Evolutionary conservation across 2,113 vertebrate species (phyloP).

Genomic region (Amphiprion percula): DNA sequence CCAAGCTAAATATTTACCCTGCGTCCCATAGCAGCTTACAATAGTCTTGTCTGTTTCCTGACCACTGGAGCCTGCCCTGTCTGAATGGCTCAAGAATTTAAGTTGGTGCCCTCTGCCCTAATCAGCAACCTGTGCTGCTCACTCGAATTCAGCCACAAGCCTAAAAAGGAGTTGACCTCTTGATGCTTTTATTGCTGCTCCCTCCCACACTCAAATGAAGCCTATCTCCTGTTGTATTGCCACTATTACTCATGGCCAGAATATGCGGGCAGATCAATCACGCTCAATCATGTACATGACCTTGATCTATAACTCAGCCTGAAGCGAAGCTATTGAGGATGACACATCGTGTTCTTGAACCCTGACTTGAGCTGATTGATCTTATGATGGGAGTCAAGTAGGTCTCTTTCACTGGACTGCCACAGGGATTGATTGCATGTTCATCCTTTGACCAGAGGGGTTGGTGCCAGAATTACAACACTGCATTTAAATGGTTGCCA

Average conservation of each 20-base stretch:
- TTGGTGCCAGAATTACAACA: slow-evolving; percentile 59
- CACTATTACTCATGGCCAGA: slow-evolving; percentile 79
- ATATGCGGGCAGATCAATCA: slow-evolving; percentile 80
- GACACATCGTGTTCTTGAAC: slow-evolving; percentile 72
- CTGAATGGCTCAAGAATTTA: slow-evolving; percentile 71
- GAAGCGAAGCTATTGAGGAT: slow-evolving; percentile 75
- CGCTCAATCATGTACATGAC: slow-evolving; percentile 73
- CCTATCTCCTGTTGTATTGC: slow-evolving; percentile 52
- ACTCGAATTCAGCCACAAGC: slow-evolving; percentile 64
- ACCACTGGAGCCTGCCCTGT: slow-evolving; percentile 73
- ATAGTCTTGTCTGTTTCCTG: slow-evolving; percentile 77
- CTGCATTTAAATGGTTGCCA: slow-evolving; percentile 69
- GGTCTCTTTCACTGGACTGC: slow-evolving; percentile 56
- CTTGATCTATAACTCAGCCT: slow-evolving; percentile 69
- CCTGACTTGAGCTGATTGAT: slow-evolving; percentile 73
- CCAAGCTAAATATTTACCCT: slow-evolving; percentile 86
- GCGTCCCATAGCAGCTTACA: slow-evolving; percentile 80
- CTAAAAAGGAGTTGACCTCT: slow-evolving; percentile 78
- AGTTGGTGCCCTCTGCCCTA: slow-evolving; percentile 71
- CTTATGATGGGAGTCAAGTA: slow-evolving; percentile 67
- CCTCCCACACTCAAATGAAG: slow-evolving; percentile 42
- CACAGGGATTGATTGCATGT: slow-evolving; percentile 72
- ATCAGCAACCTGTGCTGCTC: slow-evolving; percentile 71
- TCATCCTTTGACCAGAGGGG: slow-evolving; percentile 59
- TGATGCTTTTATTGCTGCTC: slow-evolving; percentile 54